These are phyloP conservation scores for Strongylocentrotus purpuratus DNA, from an alignment of 35 echinoderm and acorn worm genomes.

Conservation along the genomic window DNA sequence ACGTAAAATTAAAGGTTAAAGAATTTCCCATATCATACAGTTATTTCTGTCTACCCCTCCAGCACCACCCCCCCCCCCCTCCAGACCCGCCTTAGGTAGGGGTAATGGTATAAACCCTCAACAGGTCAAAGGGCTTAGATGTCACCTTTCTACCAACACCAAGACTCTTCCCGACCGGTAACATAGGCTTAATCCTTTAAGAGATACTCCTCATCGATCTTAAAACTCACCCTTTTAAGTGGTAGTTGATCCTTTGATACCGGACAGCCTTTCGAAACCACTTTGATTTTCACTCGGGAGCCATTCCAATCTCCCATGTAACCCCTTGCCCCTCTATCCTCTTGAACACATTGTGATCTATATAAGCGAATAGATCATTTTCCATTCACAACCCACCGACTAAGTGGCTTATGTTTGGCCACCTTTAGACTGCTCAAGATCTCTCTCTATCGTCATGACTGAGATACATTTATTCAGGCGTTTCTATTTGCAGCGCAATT, in stretches of 20 bases:
- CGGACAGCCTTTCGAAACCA: not conserved
- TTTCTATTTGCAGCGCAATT: not conserved
- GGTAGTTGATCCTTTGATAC: not conserved
- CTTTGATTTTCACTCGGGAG: not conserved
- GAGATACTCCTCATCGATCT: not conserved
- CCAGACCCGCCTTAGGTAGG: no score
- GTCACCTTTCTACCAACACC: not conserved
- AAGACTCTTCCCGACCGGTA: not conserved
- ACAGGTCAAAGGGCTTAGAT: not conserved
- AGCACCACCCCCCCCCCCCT: no score
- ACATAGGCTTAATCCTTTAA: not conserved
- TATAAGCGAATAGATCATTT: not conserved
- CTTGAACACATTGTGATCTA: not conserved
- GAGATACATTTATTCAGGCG: not conserved
- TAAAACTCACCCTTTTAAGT: not conserved
- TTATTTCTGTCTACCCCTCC: no score
- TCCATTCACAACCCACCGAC: not conserved
- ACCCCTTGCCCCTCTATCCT: not conserved
- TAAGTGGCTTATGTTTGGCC: conserved; percentile 16
- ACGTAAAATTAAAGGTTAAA: no score
- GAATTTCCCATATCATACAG: no score
- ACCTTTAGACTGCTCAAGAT: not conserved
- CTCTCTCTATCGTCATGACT: not conserved
- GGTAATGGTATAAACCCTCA: not conserved
- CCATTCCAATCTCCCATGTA: not conserved